Percentiles rank a stretch among this genome's conserved stretches.
These are phyloP conservation scores for Eretmocerus hayati DNA, from an alignment of 2,888 invertebrate species.

Conservation along the genomic window DNA sequence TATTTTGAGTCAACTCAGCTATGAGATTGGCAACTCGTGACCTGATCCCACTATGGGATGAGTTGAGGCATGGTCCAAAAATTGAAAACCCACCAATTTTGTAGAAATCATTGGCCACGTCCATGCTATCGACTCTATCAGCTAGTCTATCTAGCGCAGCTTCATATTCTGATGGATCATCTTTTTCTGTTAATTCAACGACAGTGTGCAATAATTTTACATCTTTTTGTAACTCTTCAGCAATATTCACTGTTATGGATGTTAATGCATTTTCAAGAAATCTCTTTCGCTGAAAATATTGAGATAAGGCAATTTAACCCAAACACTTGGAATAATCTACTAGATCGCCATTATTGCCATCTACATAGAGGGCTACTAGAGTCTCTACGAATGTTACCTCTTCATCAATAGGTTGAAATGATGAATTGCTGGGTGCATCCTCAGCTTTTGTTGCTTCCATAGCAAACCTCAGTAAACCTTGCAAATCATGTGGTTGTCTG, in stretches of 20 bases:
- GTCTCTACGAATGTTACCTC: slow-evolving; percentile 47
- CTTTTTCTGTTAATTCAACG: slow-evolving; percentile 48
- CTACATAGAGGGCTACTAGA: neutral
- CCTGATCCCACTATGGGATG: slow-evolving; percentile 56
- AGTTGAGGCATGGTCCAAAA: slow-evolving; percentile 62
- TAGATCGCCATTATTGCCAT: neutral
- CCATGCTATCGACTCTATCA: slow-evolving; percentile 67
- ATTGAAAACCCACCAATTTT: slow-evolving; percentile 76
- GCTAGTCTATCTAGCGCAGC: slow-evolving; percentile 62
- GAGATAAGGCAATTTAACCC: too few species aligned
- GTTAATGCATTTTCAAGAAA: slow-evolving; percentile 68
- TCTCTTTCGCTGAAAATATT: slow-evolving; percentile 55
- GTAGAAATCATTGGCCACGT: slow-evolving; percentile 77
- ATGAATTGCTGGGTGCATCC: slow-evolving; percentile 51
- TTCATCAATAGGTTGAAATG: slow-evolving; percentile 56
- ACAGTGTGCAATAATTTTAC: slow-evolving; percentile 54
- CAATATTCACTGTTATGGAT: slow-evolving; percentile 64
- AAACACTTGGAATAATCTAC: too few species aligned
- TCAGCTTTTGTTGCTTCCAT: slow-evolving; percentile 61
- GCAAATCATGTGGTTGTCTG: slow-evolving; percentile 42
- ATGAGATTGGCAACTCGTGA: slow-evolving; percentile 62
- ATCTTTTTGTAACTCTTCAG: slow-evolving; percentile 58
- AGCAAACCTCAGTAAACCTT: slow-evolving; percentile 63
- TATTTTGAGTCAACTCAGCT: slow-evolving; percentile 79
- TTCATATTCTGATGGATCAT: slow-evolving; percentile 54